A percentile compares a stretch with the other conserved stretches of the same genome.
Conservation (phyloP, 2,113 vertebrate species). For the Paradisaea rubra region DNA sequence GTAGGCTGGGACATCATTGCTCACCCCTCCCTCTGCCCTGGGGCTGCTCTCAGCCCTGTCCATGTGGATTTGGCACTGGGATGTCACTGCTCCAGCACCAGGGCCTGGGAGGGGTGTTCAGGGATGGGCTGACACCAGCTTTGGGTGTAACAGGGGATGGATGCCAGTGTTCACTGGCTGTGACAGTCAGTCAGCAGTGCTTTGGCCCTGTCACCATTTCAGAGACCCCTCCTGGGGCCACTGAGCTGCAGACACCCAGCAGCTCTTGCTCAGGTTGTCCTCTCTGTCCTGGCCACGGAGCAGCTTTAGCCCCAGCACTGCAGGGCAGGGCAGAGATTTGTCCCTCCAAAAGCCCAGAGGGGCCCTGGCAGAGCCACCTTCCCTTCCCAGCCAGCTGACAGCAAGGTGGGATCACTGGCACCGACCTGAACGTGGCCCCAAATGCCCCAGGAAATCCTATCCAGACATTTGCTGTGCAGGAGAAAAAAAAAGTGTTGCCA, state of each 20-base stretch:
- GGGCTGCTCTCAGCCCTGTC: neutral
- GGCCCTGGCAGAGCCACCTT: neutral
- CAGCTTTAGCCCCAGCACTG: neutral
- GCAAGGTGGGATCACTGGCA: neutral
- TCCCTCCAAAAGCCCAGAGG: neutral
- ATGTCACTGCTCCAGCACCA: neutral
- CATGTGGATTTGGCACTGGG: neutral
- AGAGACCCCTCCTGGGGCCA: neutral
- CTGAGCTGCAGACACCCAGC: neutral
- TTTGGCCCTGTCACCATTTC: neutral
- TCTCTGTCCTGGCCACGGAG: neutral
- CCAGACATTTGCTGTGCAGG: neutral
- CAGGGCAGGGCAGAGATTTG: neutral
- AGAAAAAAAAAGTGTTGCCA: neutral
- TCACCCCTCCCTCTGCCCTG: neutral
- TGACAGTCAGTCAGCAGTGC: neutral
- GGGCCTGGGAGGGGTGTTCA: neutral
- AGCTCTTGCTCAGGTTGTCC: neutral
- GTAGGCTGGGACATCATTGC: neutral
- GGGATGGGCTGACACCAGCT: neutral
- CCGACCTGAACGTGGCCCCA: rapidly evolving
- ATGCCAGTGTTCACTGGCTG: neutral
- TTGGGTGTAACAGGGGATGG: neutral
- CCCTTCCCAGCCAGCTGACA: neutral
- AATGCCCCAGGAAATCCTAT: neutral